A percentile compares a stretch with the other conserved stretches of the same genome.
These are phyloP conservation scores for Poecilia velifera DNA, from an alignment of 2,797 vertebrate species.

Conservation along the genomic window DNA sequence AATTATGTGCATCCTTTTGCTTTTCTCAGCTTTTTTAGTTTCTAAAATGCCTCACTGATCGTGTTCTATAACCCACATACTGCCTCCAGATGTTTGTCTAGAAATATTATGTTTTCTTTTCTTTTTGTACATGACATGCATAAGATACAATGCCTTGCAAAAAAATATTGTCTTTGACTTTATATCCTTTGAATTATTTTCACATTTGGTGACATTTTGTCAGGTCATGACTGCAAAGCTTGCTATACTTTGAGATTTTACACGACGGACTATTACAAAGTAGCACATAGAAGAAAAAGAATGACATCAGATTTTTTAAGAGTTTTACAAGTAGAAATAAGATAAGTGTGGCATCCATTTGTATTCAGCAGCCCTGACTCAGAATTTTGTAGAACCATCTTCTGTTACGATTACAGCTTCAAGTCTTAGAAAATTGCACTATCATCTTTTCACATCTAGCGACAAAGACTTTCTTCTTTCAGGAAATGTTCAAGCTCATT, in stretches of 20 bases:
- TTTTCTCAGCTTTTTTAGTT: slow-evolving; percentile 27
- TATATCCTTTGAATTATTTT: neutral
- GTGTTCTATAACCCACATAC: slow-evolving; percentile 26
- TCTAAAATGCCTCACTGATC: slow-evolving; percentile 19
- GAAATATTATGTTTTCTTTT: slow-evolving; percentile 40
- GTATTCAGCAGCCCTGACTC: neutral
- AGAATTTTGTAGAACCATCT: neutral
- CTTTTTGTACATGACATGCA: neutral
- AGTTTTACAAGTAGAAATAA: neutral
- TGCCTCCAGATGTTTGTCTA: slow-evolving; percentile 61
- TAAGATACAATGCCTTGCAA: slow-evolving; percentile 6
- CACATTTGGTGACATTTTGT: neutral
- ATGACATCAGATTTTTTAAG: neutral
- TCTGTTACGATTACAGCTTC: neutral
- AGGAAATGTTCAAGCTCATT: neutral
- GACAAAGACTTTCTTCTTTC: neutral
- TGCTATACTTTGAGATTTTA: neutral
- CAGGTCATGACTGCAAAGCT: neutral
- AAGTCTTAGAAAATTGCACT: neutral
- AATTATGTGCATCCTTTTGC: slow-evolving; percentile 63
- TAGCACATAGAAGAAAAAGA: neutral
- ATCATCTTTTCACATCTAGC: neutral
- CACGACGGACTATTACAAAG: neutral
- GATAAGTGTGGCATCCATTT: neutral
- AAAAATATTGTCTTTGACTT: neutral